These are phyloP conservation scores for Monopis laevigella DNA, from an alignment of 2,888 invertebrate genomes.

Conservation along the genomic window DNA sequence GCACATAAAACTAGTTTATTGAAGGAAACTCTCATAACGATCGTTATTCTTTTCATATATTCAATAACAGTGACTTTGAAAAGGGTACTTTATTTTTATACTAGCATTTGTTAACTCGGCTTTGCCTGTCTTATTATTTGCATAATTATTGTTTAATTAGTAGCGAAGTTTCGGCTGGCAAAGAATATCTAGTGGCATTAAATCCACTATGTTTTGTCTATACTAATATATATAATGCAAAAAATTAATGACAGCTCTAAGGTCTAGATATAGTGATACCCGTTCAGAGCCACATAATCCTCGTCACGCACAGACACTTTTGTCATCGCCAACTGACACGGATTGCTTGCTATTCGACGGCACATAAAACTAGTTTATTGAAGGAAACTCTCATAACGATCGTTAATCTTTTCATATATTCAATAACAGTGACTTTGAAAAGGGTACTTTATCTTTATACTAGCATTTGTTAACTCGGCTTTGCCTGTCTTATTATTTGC, in stretches of 20 bases:
- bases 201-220: no score
- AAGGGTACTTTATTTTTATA: slow-evolving; percentile 5
- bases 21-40: slow-evolving; percentile 5
- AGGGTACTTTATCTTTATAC: slow-evolving; percentile 2
- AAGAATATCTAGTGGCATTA: no score
- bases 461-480: no score
- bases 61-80: slow-evolving; percentile 7
- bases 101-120: no score
- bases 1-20: slow-evolving; percentile 15
- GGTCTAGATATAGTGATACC: no score
- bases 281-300: slow-evolving; percentile 16
- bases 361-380: slow-evolving; percentile 15
- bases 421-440: slow-evolving; percentile 7
- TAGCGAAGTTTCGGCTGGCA: no score
- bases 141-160: no score
- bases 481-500: no score
- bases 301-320: slow-evolving; percentile 15
- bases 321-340: slow-evolving; percentile 11
- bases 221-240: no score
- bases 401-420: slow-evolving; percentile 8
- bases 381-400: slow-evolving; percentile 5
- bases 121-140: no score
- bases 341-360: slow-evolving; percentile 13
- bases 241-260: no score
- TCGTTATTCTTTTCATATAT: slow-evolving; percentile 7